Base-by-base conservation (phyloP, 53 echinoderm and acorn worm species). In the Pentamera pediparva region DNA sequence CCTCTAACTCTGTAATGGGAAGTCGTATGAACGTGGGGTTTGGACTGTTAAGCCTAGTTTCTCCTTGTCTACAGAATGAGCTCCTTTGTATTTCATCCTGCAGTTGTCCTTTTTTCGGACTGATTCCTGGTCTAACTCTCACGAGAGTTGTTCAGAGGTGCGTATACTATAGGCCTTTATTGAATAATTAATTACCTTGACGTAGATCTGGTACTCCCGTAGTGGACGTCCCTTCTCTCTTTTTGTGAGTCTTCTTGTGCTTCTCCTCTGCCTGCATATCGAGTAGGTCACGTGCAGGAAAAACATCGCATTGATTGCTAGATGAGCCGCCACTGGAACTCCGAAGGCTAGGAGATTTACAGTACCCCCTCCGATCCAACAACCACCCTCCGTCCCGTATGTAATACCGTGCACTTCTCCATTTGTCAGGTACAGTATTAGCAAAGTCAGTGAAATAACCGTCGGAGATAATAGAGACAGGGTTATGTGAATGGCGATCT, bases 311-410 rank as follows among this genome's bases (percentile, higher is more conserved):
- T 69, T 69, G 22, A 43, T 29, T 2, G 47, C 3, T 3, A 69
- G 20, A 69, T 30, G 47, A 28, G 29, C 0, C 15, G 47, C 39
- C 69, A 69, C 45, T 30, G 69, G 69, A 43, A 69, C 17, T 10
- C 43, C 47, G 69, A 69, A 69, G 17, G 69, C 49, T 12, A 41
- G 25, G 45, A 69, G 10, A 17, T 69, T 69, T 37, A 69, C 45
- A n/a, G 20, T 11, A 10, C 45, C 7, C 31, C 69, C 69, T 1
- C 69, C 69, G 17, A 69, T 69, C 69, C 69, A 69, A 45, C 69
- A 69, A 4, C 48, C 69, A 43, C 31, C 12, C 32, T 25, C 47
- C 31, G 47, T 48, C 18, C 69, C 69, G 49, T 69, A 69, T 3
- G 24, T 47, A 1, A 69, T 48, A 2, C 17, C 13, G 45, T 28